Conservation (phyloP, 2,888 invertebrate species). For the Gisinianus flammeolus region DNA sequence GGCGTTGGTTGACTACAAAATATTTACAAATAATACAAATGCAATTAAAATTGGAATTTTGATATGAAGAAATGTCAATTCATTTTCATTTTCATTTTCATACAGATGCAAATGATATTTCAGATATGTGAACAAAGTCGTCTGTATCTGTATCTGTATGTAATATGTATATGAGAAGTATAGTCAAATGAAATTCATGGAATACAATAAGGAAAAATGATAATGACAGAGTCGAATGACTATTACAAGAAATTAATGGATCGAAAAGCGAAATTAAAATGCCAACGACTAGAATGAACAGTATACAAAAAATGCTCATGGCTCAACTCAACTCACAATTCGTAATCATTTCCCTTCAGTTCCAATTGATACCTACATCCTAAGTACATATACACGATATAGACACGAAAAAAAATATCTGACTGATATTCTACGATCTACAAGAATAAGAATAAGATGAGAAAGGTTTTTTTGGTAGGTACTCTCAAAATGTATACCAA, state of each 20-base stretch:
- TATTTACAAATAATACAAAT: too few species aligned
- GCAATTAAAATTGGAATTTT: too few species aligned
- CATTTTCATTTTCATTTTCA: too few species aligned
- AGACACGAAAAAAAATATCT: not conserved
- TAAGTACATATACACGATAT: too few species aligned
- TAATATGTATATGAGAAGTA: too few species aligned
- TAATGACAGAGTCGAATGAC: constrained; percentile 15
- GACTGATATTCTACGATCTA: not conserved
- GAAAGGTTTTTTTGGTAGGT: too few species aligned
- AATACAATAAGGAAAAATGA: constrained; percentile 13
- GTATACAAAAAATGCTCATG: not conserved
- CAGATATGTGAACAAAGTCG: not conserved
- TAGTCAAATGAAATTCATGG: not conserved
- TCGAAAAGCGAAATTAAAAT: constrained; percentile 18
- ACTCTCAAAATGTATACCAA: not conserved
- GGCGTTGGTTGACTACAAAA: too few species aligned
- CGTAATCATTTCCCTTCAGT: too few species aligned
- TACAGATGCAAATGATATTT: too few species aligned
- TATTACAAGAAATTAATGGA: constrained; percentile 7
- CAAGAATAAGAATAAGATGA: not conserved
- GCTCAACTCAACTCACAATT: not conserved
- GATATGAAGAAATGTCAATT: too few species aligned
- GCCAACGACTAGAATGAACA: not conserved
- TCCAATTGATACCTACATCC: too few species aligned
- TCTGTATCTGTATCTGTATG: not conserved